phyloP scores from a whole-genome alignment of 2,113 vertebrate genomes.

The Caretta caretta region DNA sequence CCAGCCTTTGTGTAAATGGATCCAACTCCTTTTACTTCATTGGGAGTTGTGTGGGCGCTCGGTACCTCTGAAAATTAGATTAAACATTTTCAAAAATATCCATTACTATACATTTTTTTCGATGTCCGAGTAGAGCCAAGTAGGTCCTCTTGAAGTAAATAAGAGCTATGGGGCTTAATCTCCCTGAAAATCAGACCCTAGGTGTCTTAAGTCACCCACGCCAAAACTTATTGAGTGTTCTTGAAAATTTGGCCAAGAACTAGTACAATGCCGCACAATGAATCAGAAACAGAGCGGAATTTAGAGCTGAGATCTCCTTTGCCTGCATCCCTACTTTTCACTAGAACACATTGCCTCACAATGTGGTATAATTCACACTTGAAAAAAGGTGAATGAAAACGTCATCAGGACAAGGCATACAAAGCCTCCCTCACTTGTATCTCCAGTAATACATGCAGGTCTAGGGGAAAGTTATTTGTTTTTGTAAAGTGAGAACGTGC shows the following conservation, averaged over 20 bases:
- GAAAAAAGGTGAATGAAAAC: too few species aligned
- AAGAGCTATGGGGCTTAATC: not conserved
- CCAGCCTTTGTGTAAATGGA: not conserved
- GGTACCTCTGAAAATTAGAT: not conserved
- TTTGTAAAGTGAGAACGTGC: conserved; percentile 1
- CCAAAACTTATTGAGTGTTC: not conserved
- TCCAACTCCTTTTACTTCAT: conserved; percentile 9
- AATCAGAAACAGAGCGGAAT: not conserved
- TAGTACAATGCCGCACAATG: not conserved
- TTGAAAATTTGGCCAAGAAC: not conserved
- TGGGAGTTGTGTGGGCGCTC: conserved; percentile 5
- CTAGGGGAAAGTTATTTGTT: conserved; percentile 65
- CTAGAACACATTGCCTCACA: conserved; percentile 58
- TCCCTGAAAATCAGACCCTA: not conserved
- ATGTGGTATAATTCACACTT: conserved; percentile 52
- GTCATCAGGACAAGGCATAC: not conserved
- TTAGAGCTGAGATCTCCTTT: not conserved
- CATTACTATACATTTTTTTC: not conserved
- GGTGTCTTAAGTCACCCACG: not conserved
- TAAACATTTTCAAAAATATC: not conserved
- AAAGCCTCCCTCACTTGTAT: conserved; percentile 30
- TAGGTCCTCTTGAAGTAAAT: not conserved
- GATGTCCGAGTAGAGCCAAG: not conserved
- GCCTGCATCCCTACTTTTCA: conserved; percentile 16
- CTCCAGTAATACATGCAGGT: conserved; percentile 59